Evolutionary conservation across 2,113 vertebrate species (phyloP).

Genomic region (Clupea harengus): DNA sequence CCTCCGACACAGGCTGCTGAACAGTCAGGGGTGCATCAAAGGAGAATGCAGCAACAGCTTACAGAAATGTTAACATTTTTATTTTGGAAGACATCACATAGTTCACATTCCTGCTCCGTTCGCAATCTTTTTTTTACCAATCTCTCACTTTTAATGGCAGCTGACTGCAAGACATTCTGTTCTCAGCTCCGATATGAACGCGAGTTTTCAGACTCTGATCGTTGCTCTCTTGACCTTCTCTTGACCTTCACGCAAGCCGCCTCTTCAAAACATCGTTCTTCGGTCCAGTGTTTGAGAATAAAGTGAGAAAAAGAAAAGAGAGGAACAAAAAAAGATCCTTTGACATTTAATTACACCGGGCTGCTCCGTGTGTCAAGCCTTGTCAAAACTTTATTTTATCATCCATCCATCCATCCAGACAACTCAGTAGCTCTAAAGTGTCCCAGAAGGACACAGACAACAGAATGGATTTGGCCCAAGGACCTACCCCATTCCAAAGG

Average conservation of each 20-base stretch:
- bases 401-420: neutral
- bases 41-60: neutral
- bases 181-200: slow-evolving; percentile 27
- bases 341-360: neutral
- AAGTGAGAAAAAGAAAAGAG: neutral
- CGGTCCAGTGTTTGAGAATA: slow-evolving; percentile 21
- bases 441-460: neutral
- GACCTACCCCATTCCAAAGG: neutral
- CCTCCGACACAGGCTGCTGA: no score
- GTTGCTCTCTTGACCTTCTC: slow-evolving; percentile 20
- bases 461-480: neutral
- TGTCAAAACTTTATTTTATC: no score
- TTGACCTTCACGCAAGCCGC: slow-evolving; percentile 22
- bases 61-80: neutral
- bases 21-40: no score
- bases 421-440: neutral
- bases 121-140: neutral
- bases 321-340: neutral
- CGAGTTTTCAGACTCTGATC: slow-evolving; percentile 37
- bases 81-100: no score
- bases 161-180: neutral
- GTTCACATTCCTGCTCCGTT: no score
- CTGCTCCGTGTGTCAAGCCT: neutral
- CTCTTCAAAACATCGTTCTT: slow-evolving; percentile 34
- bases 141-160: neutral